Evolutionary conservation across 2,888 invertebrate genomes (phyloP), one percentile per base, ranked within the genome.

Genomic region (Lasioglossum villosulum): DNA sequence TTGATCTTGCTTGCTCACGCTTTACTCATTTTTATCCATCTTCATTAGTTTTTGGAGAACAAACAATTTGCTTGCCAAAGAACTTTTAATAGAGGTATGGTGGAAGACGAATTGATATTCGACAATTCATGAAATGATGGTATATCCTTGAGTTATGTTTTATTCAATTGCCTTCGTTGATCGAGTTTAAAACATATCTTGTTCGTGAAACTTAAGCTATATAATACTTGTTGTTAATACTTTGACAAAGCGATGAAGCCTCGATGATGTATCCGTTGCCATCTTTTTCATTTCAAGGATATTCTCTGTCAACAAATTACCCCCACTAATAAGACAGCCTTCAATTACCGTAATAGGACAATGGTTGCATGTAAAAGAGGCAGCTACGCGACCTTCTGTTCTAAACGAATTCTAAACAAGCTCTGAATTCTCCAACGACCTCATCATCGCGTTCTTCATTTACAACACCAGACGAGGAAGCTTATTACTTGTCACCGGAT

Each of bases 401-500:
- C 68, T 23, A 23, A 37, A 68, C 23, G 12, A 12, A 68, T 37
- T 12, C 23, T 23, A 10, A 34, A n/a, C 39, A 70, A 39, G 4
- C 70, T n/a, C 70, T 39, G 70, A 1, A n/a, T 70, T 70, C n/a
- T n/a, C 39, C 39, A 70, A 70, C 70, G 70, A 70, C 14, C 37
- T 12, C n/a, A 70, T 70, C 39, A 16, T n/a, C 70, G n/a, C 39
- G 37, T n/a, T 70, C 39, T 39, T 70, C 37, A 0, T 56, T 48
- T 70, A 45, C 78, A 71, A 71, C 74, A 71, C 71, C 34, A 45
- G 19, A 52, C 34, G 78, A 37, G 6, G 8, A n/a, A 52, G 48
- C 39, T 78, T 72, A 56, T 75, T 37, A 71, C 75, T 37, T n/a
- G 75, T 75, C 71, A 39, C 52, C 56, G 34, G 56, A 52, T 70